Evolutionary conservation across 2,888 invertebrate species (phyloP).

Genomic region (Abscondita cerata): DNA sequence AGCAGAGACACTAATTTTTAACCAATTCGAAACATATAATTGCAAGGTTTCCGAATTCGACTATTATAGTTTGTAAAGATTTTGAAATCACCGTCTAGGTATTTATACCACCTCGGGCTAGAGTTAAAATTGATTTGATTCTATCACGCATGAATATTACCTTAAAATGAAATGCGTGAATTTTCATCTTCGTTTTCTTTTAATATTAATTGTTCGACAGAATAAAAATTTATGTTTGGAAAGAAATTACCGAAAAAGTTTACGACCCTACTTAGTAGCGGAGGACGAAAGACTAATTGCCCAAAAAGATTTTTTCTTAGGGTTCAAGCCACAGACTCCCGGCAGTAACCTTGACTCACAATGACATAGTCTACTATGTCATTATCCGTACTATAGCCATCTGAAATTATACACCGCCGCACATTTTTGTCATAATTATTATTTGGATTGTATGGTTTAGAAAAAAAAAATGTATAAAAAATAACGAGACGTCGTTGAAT

Average conservation of each 20-base stretch:
- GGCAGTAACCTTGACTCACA: slow-evolving; percentile 51
- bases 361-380: slow-evolving; percentile 55
- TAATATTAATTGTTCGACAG: not conserved
- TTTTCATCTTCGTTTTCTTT: not conserved
- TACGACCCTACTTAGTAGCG: no score
- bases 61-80: slow-evolving; percentile 37
- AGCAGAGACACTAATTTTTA: slow-evolving; percentile 43
- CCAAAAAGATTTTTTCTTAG: slow-evolving; percentile 41
- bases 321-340: slow-evolving; percentile 48
- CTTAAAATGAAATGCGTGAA: not conserved
- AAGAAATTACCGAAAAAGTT: no score
- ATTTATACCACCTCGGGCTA: slow-evolving; percentile 38
- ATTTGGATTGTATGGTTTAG: slow-evolving; percentile 53
- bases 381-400: slow-evolving; percentile 51
- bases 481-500: slow-evolving; percentile 51
- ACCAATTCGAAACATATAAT: slow-evolving; percentile 40
- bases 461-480: slow-evolving; percentile 49
- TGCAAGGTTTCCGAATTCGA: slow-evolving; percentile 35
- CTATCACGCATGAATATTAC: slow-evolving; percentile 26
- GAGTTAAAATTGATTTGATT: slow-evolving; percentile 35
- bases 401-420: slow-evolving; percentile 53
- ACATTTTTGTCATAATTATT: slow-evolving; percentile 57
- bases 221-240: not conserved
- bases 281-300: slow-evolving; percentile 33
- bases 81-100: slow-evolving; percentile 39